Base-by-base conservation (phyloP, 2,888 invertebrate genomes). In the Asteroscopus sphinx region DNA sequence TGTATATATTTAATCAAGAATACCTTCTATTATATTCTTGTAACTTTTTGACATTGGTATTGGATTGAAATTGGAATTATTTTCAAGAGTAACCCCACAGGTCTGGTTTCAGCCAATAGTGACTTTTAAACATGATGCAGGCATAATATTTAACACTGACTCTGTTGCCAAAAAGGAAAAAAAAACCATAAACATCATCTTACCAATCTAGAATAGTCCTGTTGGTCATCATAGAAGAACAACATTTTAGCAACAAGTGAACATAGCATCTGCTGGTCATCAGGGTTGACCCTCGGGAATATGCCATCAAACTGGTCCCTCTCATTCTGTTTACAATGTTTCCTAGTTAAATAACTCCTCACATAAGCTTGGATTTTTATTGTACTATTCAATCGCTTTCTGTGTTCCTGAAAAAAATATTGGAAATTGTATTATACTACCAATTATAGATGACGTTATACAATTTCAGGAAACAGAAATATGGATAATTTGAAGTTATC, bases 361-460 rank as follows among this genome's bases (percentile, higher is more conserved):
- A 96, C 96, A 87, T 95, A 96, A 0, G 98, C 97, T 88, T 99
- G 98, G 57, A 99, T 96, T 80, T 96, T 96, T 68, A 97, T 95
- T 11, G 98, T 96, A 82, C 98, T 97, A 75, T 96, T 96, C 28
- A 96, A 94, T 78, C 96, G 96, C 77, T 95, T 95, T 60, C 98
- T 95, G 69, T 96, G 95, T 82, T 98, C 96, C 96, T 94, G 75
- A 30, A 81, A 83, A 33, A 47, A 95, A 26, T 16, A 12, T 3
- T 25, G 2, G 0, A 45, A 2, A 40, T 28, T 39, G 12, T 33
- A 21, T 5, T 33, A 0, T 4, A 13, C 15, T 21, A 30, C 11
- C 11, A 16, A 26, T 1, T 15, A 13, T 11, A 7, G 11, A 0
- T 11, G 3, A 5, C 6, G 3, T 7, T n/a, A 12, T 13, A 21